Conservation (phyloP, 2,113 vertebrate genomes). For the Hippoglossus stenolepis region DNA sequence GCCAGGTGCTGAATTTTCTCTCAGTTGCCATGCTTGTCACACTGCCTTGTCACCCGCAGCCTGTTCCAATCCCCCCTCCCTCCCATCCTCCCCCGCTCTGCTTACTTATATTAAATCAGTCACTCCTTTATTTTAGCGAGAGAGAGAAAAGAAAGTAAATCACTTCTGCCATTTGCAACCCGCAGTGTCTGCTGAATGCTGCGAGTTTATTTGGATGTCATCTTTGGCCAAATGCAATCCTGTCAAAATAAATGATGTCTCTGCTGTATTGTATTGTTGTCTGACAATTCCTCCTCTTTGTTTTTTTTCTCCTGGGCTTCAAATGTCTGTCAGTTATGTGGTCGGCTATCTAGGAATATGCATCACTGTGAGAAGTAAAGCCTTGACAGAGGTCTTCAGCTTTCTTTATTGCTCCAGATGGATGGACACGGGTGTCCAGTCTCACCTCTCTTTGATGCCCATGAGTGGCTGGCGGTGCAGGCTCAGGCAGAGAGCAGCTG, state of each 20-base stretch:
- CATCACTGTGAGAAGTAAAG: conserved; percentile 3
- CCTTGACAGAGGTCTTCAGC: neutral
- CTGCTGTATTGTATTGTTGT: conserved; percentile 42
- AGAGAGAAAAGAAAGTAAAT: conserved; percentile 58
- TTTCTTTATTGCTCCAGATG: conserved; percentile 36
- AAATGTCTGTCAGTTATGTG: conserved; percentile 21
- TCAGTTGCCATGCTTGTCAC: conserved; percentile 70
- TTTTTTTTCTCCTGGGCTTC: conserved; percentile 18
- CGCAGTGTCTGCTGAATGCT: conserved; percentile 50
- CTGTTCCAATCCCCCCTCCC: conserved; percentile 49
- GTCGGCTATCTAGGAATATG: conserved; percentile 31
- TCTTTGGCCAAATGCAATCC: conserved; percentile 54
- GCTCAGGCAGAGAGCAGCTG: conserved; percentile 55
- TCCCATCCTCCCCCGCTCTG: conserved; percentile 47
- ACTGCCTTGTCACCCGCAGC: conserved; percentile 62
- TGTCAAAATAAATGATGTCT: conserved; percentile 47
- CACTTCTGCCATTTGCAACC: conserved; percentile 50
- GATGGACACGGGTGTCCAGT: conserved; percentile 53
- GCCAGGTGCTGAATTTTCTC: conserved; percentile 76
- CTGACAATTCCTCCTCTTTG: conserved; percentile 19
- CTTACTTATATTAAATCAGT: conserved; percentile 73
- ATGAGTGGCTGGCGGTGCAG: conserved; percentile 48
- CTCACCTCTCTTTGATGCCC: conserved; percentile 62
- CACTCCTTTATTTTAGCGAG: conserved; percentile 63
- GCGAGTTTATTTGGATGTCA: conserved; percentile 48